Conservation (phyloP, 2,797 vertebrate species). For the Phyllotis vaccarum region DNA sequence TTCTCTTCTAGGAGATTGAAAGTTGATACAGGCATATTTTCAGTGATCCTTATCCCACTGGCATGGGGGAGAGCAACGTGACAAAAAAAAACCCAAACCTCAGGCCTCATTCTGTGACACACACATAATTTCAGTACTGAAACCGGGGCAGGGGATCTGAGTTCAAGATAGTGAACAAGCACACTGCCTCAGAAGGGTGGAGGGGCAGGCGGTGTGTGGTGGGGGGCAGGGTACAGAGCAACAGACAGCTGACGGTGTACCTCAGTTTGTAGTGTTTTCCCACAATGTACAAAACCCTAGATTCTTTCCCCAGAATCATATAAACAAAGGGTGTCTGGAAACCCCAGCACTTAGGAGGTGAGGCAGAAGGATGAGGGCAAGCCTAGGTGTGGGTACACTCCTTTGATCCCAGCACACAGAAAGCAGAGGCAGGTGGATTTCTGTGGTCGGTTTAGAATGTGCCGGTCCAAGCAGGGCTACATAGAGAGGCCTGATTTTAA, state of each 20-base stretch:
- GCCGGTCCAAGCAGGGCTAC: not conserved
- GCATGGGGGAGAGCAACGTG: not conserved
- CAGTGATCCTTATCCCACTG: not conserved
- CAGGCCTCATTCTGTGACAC: too few relatives aligned
- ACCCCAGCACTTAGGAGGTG: not conserved
- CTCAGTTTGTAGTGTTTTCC: not conserved
- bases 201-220: not conserved
- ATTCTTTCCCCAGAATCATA: not conserved
- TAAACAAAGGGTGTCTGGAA: not conserved
- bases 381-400: not conserved
- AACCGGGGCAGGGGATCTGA: not conserved
- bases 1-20: not conserved
- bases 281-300: not conserved
- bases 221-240: not conserved
- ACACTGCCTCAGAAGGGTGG: not conserved
- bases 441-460: not conserved
- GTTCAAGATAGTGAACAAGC: not conserved
- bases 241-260: not conserved
- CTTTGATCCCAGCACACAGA: not conserved
- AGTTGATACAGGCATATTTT: not conserved
- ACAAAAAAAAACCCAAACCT: not conserved
- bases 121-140: not conserved
- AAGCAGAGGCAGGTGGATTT: not conserved
- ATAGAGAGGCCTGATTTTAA: not conserved
- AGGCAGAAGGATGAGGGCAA: not conserved